Evolutionary conservation across 1,140 invertebrate species (phyloP).

Genomic region (Mylabris phalerata): DNA sequence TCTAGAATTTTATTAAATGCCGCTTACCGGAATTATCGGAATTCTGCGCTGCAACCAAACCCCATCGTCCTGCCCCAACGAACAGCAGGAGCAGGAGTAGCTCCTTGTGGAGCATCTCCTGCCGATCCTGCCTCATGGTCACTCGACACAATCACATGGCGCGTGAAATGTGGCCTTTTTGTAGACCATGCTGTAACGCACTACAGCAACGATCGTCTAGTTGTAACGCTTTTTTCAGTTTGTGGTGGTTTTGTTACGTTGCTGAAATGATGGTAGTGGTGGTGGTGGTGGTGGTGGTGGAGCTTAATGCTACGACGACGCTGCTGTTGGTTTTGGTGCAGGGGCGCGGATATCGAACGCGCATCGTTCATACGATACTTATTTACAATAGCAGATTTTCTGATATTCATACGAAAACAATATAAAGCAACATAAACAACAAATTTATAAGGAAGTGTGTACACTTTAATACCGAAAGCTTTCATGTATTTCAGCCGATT

Average conservation of each 20-base stretch:
- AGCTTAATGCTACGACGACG: neutral
- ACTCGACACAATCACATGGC: slow-evolving; percentile 19
- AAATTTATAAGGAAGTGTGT: neutral
- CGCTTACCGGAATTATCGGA: slow-evolving; percentile 5
- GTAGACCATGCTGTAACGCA: slow-evolving; percentile 17
- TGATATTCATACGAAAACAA: neutral
- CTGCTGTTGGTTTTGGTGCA: slow-evolving; percentile 11
- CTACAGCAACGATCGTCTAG: slow-evolving; percentile 7
- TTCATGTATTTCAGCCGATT: too few relatives aligned
- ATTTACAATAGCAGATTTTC: neutral
- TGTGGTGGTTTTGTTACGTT: neutral
- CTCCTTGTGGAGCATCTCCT: slow-evolving; percentile 10
- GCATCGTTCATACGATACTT: slow-evolving; percentile 1
- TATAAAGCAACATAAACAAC: neutral
- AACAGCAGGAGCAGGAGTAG: slow-evolving; percentile 18
- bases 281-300: neutral
- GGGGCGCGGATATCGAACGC: slow-evolving; percentile 12
- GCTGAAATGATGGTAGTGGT: neutral
- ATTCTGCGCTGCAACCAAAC: slow-evolving; percentile 3
- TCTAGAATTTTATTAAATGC: neutral
- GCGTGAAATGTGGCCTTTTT: slow-evolving; percentile 6
- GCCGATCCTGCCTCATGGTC: slow-evolving; percentile 18
- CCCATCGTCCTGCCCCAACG: slow-evolving; percentile 3
- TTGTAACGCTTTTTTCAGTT: neutral
- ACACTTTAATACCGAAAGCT: too few relatives aligned